Percentiles rank a stretch among this genome's conserved stretches.
These are phyloP conservation scores for Scleropages formosus DNA, from an alignment of 2,797 vertebrate species.

Conservation along the genomic window DNA sequence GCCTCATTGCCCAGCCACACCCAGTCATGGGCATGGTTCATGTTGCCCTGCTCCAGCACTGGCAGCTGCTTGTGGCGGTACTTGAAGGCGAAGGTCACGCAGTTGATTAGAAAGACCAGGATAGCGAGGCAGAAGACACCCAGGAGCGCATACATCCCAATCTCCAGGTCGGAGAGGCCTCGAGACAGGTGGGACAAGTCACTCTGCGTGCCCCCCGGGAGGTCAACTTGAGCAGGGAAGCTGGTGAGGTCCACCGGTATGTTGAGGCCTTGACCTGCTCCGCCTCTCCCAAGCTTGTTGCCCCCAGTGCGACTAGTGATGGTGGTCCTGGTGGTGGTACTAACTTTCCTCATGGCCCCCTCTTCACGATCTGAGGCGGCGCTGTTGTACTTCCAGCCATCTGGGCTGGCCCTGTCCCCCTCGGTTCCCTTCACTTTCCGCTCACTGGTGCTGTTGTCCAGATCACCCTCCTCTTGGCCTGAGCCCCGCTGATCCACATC, in stretches of 20 bases:
- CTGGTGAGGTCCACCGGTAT: conserved; percentile 71
- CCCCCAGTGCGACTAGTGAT: conserved; percentile 62
- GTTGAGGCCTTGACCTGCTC: conserved; percentile 62
- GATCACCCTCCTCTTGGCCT: conserved; percentile 66
- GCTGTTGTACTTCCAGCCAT: conserved; percentile 72
- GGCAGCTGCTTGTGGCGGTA: conserved; percentile 93
- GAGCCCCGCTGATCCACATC: conserved; percentile 58
- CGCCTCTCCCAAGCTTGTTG: conserved; percentile 57
- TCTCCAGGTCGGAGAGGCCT: conserved; percentile 90
- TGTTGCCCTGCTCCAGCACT: conserved; percentile 85
- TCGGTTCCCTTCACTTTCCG: conserved; percentile 69
- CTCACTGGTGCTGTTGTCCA: conserved; percentile 73
- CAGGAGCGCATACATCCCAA: conserved; percentile 94
- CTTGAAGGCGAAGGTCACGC: conserved; percentile 93
- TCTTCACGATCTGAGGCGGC: conserved; percentile 71
- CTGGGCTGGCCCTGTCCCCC: conserved; percentile 65
- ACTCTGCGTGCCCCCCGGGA: conserved; percentile 68
- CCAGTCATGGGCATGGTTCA: conserved; percentile 96
- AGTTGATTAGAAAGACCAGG: conserved; percentile 95
- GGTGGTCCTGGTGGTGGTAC: conserved; percentile 74
- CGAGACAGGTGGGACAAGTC: conserved; percentile 80
- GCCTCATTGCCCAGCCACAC: conserved; percentile 93
- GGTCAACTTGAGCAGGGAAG: conserved; percentile 77
- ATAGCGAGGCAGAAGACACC: conserved; percentile 96
- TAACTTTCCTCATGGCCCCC: conserved; percentile 72